Conservation (phyloP, 2,797 vertebrate genomes). For the Hemibagrus guttatus region DNA sequence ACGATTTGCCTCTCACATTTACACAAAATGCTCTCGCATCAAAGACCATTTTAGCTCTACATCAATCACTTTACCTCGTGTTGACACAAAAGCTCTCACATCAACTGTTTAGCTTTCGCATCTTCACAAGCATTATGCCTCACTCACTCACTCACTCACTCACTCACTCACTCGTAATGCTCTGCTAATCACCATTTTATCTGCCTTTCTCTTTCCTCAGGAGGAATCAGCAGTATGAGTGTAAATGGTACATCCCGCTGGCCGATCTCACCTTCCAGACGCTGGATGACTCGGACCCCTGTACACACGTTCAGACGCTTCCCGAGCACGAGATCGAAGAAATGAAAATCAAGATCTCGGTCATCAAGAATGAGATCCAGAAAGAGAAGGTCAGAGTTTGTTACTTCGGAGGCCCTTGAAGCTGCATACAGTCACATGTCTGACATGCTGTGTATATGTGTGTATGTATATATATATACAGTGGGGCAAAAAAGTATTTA, state of each 20-base stretch:
- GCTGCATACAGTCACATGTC: not conserved
- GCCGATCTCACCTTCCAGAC: conserved; percentile 92
- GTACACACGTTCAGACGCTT: conserved; percentile 87
- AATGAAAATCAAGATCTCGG: conserved; percentile 97
- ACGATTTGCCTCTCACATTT: not conserved
- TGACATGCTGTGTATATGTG: no score
- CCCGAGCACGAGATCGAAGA: conserved; percentile 95
- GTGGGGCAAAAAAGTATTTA: no score
- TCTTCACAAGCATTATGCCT: not conserved
- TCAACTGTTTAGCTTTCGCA: not conserved
- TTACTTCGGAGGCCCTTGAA: not conserved
- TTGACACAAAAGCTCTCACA: not conserved
- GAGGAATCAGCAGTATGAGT: conserved; percentile 96
- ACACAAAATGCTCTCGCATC: not conserved
- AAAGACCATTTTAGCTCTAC: no score
- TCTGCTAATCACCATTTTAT: not conserved
- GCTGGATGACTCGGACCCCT: conserved; percentile 87
- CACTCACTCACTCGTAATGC: no score
- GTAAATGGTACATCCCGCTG: conserved; percentile 97
- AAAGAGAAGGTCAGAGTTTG: conserved; percentile 85
- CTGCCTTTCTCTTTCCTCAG: conserved; percentile 65
- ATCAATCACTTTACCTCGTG: not conserved
- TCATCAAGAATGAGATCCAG: conserved; percentile 94
- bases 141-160: no score
- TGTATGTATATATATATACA: no score